These are phyloP conservation scores for Ophioninae sp. DNA, from an alignment of 2,888 invertebrate species.

Conservation along the genomic window DNA sequence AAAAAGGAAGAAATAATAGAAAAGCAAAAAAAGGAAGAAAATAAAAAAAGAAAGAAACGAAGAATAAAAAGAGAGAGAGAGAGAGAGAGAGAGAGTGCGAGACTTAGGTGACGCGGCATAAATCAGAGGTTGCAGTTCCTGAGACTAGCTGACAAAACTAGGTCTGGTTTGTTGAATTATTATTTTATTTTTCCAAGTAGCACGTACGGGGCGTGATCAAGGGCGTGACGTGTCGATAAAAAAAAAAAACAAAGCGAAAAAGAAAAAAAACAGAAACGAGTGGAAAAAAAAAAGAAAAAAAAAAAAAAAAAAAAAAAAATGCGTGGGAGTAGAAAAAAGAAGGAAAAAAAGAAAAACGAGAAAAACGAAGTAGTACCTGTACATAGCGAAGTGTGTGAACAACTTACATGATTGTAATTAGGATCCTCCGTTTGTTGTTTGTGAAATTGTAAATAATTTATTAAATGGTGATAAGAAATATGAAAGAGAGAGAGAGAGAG, in stretches of 20 bases:
- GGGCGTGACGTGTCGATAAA: slow-evolving; percentile 47
- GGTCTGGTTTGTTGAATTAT: slow-evolving; percentile 68
- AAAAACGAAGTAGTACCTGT: slow-evolving; percentile 79
- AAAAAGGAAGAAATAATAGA: background rate
- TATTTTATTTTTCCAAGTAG: slow-evolving; percentile 68
- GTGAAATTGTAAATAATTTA: slow-evolving; percentile 81
- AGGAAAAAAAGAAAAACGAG: slow-evolving; percentile 55
- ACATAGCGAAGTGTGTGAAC: slow-evolving; percentile 79
- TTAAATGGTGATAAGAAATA: slow-evolving; percentile 75
- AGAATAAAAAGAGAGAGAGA: background rate
- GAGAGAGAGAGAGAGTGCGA: background rate
- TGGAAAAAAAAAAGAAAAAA: slow-evolving; percentile 50
- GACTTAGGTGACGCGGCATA: slow-evolving; percentile 62
- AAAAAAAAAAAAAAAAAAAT: slow-evolving; percentile 43
- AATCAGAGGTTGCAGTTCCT: slow-evolving; percentile 79
- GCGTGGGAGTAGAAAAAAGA: slow-evolving; percentile 62
- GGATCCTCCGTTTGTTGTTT: slow-evolving; percentile 81
- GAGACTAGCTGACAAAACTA: slow-evolving; percentile 76
- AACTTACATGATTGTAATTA: slow-evolving; percentile 80
- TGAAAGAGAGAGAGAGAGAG: slow-evolving; percentile 64
- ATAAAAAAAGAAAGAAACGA: too few species aligned
- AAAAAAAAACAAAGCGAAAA: slow-evolving; percentile 65
- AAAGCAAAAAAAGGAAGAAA: background rate
- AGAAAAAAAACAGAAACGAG: slow-evolving; percentile 50
- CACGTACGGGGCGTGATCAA: slow-evolving; percentile 61